Conservation (phyloP, 1,140 invertebrate genomes). For the Plectrocnemia conspersa region DNA sequence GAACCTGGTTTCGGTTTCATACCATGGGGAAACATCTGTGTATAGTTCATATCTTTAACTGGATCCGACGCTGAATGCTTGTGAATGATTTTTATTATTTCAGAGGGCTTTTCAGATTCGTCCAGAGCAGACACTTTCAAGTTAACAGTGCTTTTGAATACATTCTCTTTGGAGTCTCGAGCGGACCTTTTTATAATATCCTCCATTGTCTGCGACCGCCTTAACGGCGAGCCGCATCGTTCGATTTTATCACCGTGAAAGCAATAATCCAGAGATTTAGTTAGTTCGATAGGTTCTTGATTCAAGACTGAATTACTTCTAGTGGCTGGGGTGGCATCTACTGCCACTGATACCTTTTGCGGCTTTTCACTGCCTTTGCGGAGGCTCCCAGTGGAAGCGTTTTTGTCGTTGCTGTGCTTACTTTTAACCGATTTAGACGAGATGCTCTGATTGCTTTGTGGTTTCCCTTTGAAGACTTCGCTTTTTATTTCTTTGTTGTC, state of each 20-base stretch:
- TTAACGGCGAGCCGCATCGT: conserved; percentile 42
- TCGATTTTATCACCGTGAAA: conserved; percentile 36
- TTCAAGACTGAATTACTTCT: conserved; percentile 65
- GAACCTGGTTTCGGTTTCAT: conserved; percentile 39
- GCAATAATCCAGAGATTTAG: conserved; percentile 53
- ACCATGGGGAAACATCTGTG: conserved; percentile 43
- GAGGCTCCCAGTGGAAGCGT: conserved; percentile 36
- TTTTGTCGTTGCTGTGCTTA: conserved; percentile 44
- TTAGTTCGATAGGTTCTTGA: conserved; percentile 69
- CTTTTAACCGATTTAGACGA: conserved; percentile 45
- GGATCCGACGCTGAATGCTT: conserved; percentile 72
- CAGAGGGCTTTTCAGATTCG: conserved; percentile 31
- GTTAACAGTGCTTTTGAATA: conserved; percentile 51
- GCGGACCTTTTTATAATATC: conserved; percentile 38
- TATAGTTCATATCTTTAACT: conserved; percentile 53
- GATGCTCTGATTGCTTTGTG: conserved; percentile 18
- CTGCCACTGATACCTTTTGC: conserved; percentile 66
- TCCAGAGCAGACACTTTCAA: conserved; percentile 37
- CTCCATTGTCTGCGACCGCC: conserved; percentile 47
- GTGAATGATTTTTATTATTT: conserved; percentile 56
- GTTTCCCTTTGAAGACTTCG: conserved; percentile 28
- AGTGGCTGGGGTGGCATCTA: conserved; percentile 69
- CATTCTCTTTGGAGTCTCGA: conserved; percentile 38
- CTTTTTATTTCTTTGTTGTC: conserved; percentile 15
- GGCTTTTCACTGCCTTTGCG: conserved; percentile 48